Evolutionary conservation across 2,113 vertebrate genomes (phyloP).

Genomic region (Takifugu flavidus): DNA sequence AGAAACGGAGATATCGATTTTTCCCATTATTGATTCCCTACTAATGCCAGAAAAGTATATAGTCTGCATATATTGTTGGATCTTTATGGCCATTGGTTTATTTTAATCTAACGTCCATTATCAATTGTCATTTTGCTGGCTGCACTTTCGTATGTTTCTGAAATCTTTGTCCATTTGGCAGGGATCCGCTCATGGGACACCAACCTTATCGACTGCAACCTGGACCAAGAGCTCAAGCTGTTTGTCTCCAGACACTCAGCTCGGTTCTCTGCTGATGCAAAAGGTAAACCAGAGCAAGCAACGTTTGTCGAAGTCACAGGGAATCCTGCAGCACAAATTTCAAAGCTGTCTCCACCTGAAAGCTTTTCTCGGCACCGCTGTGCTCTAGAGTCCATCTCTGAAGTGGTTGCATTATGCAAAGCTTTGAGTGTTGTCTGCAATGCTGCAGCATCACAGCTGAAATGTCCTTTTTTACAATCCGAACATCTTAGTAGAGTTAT

Average conservation of each 20-base stretch:
- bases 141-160: background rate
- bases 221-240: slow-evolving; percentile 97
- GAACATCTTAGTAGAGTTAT: too few relatives aligned
- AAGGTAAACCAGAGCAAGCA: slow-evolving; percentile 78
- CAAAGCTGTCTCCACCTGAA: too few relatives aligned
- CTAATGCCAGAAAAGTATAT: slow-evolving; percentile 25
- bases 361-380: background rate
- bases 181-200: slow-evolving; percentile 98
- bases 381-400: background rate
- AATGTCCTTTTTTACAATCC: too few relatives aligned
- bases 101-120: background rate
- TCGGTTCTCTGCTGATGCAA: slow-evolving; percentile 92
- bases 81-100: slow-evolving; percentile 14
- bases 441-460: too few relatives aligned
- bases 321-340: too few relatives aligned
- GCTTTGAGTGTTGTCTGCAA: too few relatives aligned
- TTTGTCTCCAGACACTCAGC: slow-evolving; percentile 97
- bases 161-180: slow-evolving; percentile 40
- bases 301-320: too few relatives aligned
- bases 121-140: background rate
- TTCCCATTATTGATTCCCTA: slow-evolving; percentile 62
- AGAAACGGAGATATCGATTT: slow-evolving; percentile 52
- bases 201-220: slow-evolving; percentile 90
- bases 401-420: background rate
- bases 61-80: background rate